Base-by-base conservation (phyloP, 2,113 vertebrate species). In the Saiga tatarica region DNA sequence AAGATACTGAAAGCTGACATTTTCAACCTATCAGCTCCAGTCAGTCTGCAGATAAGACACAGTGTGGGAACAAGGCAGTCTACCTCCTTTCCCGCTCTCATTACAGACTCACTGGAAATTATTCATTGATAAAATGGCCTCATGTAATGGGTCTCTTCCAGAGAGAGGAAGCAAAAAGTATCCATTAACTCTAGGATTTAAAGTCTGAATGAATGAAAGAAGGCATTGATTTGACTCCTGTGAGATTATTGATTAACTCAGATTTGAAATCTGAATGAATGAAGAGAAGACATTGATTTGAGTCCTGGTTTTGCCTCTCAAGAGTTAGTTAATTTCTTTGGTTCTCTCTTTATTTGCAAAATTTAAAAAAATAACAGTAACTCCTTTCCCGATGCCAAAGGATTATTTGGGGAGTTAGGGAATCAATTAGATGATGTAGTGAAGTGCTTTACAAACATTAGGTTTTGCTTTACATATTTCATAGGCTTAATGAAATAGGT, bases 1-100 rank as follows among this genome's bases (percentile, higher is more conserved):
- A 82, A 98, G 94, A 91, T 96, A 97, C 78, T 87, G 96, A 96
- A 93, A 95, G 95, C 91, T 96, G 97, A 98, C 96, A 96, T 97
- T 98, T 95, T 39, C 94, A 94, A 94, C 94, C 86, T 83, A 67
- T 95, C 93, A 4, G 57, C 71, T 89, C 76, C 16, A 39, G 45
- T 28, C 33, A 78, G 88, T 26, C 55, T 85, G 23, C 64, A 7
- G 45, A 74, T 96, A 71, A 94, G 92, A 86, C 60, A 25, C 30
- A 23, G 67, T 26, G 5, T 12, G 12, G 57, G 55, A 92, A 89
- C 0, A n/a, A 94, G 71, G 39, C 90, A 25, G 45, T 97, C 88
- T 93, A 30, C 39, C 78, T 95, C 57, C 64, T 12, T 79, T 55
- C 33, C 87, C 50, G 50, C 79, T 89, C 39, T 64, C 62, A 15